Base-by-base conservation (phyloP, 1,140 invertebrate genomes). In the Drosophila nebulosa region DNA sequence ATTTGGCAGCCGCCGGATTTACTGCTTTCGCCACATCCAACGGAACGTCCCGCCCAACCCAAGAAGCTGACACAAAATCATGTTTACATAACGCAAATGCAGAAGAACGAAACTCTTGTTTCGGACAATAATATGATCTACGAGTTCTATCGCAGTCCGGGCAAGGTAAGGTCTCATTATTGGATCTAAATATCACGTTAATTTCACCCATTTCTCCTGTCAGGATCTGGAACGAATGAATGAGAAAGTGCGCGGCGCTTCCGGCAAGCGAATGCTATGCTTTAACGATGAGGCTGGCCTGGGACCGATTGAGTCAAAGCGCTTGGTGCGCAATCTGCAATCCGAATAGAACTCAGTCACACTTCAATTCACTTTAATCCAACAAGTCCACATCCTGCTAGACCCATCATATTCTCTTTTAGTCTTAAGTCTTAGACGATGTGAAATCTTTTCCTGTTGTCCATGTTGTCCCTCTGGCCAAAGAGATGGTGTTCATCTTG, bases 71-170 rank as follows among this genome's bases (percentile, higher is more conserved):
- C 71, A 90, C 94, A 83, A 92, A 94, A 61, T 91, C 94, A 91
- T 95, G 96, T 83, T 92, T 96, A 71, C 91, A 95, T 92, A 89
- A 95, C 91, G 93, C 97, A 81, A 94, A 96, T 79, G 94, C 94
- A 93, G 89, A 86, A 93, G 74, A 89, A 80, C 39, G 84, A 86
- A 68, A 86, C 74, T 60, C 78, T 77, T 58, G 80, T 78, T 39
- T 92, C 91, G 62, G 92, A 93, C 21, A 92, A 92, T 64, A 93
- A 93, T 68, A 92, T 97, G 70, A 95, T 95, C 51, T 99, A 98
- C 92, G 95, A 95, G 71, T 97, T 99, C 91, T 96, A 95, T 90
- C 94, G 95, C 61, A 98, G 97, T 92, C 97, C 97, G 12, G 96
- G 96, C 63, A 97, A 97, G 94, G 96, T 97, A 93, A 90, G 30